Evolutionary conservation across 2,888 invertebrate genomes (phyloP).

Genomic region (Drosophila maculinotata): DNA sequence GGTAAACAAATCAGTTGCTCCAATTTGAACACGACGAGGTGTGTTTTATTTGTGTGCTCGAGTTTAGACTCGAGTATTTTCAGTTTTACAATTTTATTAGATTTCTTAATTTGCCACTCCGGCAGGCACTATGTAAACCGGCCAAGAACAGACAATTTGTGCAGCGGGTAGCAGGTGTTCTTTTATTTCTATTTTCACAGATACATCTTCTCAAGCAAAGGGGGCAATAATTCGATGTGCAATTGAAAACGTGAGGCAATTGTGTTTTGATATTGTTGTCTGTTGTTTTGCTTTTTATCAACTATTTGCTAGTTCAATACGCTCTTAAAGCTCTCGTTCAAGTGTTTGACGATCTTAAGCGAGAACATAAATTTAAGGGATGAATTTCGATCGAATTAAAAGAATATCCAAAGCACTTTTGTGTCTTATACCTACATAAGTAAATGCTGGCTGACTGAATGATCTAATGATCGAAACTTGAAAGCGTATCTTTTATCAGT

Average conservation of each 20-base stretch:
- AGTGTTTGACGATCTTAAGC: conserved; percentile 1
- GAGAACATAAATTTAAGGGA: background rate
- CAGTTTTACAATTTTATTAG: conserved; percentile 56
- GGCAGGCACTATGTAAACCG: conserved; percentile 30
- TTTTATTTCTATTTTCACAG: too few species aligned
- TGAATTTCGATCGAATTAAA: background rate
- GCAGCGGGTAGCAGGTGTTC: background rate
- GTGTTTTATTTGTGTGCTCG: conserved; percentile 23
- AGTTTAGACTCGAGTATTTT: conserved; percentile 29
- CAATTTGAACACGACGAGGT: conserved; percentile 43
- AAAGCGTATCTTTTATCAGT: too few species aligned
- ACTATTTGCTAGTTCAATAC: background rate
- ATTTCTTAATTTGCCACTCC: conserved; percentile 55
- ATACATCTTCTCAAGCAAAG: conserved; percentile 23
- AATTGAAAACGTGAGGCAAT: conserved; percentile 26
- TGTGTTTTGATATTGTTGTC: conserved; percentile 12
- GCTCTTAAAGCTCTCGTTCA: background rate
- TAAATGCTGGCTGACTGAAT: too few species aligned
- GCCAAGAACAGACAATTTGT: conserved; percentile 21
- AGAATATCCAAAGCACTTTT: too few species aligned
- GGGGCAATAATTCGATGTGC: conserved; percentile 40
- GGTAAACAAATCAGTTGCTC: conserved; percentile 69
- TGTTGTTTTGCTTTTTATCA: background rate
- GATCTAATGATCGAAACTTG: too few species aligned
- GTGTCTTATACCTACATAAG: too few species aligned